These are phyloP conservation scores for Trypoxylus dichotomus DNA, from an alignment of 1,140 invertebrate genomes.

Conservation along the genomic window DNA sequence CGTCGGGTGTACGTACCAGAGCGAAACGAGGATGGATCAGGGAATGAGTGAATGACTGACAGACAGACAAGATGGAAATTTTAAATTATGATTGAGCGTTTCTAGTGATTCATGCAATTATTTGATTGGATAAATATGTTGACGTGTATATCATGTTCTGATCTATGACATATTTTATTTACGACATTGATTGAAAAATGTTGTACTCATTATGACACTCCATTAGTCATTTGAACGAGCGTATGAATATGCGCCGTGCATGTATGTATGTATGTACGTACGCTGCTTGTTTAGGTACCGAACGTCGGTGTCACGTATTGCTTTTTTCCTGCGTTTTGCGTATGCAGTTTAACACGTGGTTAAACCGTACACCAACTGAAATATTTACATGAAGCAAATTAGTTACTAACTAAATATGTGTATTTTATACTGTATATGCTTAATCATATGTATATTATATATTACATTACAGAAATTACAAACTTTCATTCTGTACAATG, in stretches of 20 bases:
- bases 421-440: no score
- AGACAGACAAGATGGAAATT: conserved; percentile 28
- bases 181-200: conserved; percentile 44
- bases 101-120: conserved; percentile 29
- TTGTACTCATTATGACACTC: conserved; percentile 34
- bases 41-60: neutral
- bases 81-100: conserved; percentile 31
- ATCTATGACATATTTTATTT: conserved; percentile 41
- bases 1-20: neutral
- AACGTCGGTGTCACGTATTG: neutral
- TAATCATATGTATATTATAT: no score
- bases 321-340: neutral
- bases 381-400: no score
- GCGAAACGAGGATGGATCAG: neutral
- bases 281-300: neutral
- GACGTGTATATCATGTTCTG: conserved; percentile 34
- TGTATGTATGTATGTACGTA: neutral
- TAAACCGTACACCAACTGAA: no score
- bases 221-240: conserved; percentile 28
- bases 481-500: no score
- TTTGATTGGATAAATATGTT: conserved; percentile 38
- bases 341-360: no score
- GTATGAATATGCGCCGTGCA: neutral
- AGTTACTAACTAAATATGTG: no score
- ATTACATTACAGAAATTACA: no score